Base-by-base conservation (phyloP, 2,797 vertebrate genomes). In the Serranus cabrilla region DNA sequence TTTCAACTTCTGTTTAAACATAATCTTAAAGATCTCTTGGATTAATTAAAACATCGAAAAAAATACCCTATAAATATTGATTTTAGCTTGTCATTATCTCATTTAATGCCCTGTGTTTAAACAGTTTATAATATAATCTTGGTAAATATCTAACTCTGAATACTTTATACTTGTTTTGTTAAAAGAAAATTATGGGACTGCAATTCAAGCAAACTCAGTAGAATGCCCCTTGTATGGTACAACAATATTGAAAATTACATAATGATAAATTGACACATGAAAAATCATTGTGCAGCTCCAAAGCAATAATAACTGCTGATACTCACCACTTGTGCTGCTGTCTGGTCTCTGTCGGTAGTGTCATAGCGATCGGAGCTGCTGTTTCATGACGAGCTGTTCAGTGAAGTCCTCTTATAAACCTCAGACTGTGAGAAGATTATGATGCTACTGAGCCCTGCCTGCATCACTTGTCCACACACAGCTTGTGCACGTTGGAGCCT, bases 341-440 rank as follows among this genome's bases (percentile, higher is more conserved):
- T 68, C 18, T 49, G 27, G 9, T 67, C 42, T 71, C 43, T 49
- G 47, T 61, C 27, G 46, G 18, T 46, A 2, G 27, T 50, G 51
- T 37, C 7, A 11, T 17, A 14, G 39, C 18, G 47, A 27, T 59
- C 39, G 42, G 25, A 37, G n/a, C 42, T 69, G 43, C 16, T 52
- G 39, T 40, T 64, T 11, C 9, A 42, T 62, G 65, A 71, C 34
- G 39, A 59, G 25, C 10, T 16, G 51, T 59, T 63, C 9, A 13
- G n/a, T 60, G 55, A 63, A 40, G 40, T 54, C 23, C 31, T 88
- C 73, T 86, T 86, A 85, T 81, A 86, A 46, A 20, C 18, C 31
- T 39, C 61, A 37, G 21, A 20, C 61, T 45, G 37, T 71, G 67
- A 79, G 61, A 23, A 71, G 82, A 87, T 86, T 87, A 88, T 79